Evolutionary conservation across 2,888 invertebrate genomes (phyloP).

Genomic region (Stenodema calcarata): DNA sequence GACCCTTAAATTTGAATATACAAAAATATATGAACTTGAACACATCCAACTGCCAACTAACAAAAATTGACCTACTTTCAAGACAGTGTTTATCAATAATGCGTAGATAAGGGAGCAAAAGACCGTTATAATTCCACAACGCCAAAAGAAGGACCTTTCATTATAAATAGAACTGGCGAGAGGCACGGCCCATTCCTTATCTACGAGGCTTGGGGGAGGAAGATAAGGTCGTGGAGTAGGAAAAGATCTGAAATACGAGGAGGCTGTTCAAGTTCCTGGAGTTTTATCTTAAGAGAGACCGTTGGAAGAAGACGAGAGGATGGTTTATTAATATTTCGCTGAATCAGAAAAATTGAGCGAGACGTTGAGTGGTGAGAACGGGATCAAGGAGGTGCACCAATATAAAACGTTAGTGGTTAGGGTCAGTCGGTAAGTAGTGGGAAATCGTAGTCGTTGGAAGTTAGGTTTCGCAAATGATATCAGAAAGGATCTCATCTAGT

Average conservation of each 20-base stretch:
- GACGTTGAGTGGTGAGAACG: no score
- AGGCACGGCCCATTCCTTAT: background rate
- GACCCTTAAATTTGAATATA: no score
- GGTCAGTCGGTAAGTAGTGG: no score
- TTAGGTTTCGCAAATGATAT: no score
- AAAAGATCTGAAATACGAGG: background rate
- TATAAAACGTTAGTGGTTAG: no score
- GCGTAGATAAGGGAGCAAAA: background rate
- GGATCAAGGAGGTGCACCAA: no score
- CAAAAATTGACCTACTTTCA: background rate
- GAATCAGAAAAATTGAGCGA: no score
- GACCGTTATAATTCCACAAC: background rate
- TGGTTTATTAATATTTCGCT: no score
- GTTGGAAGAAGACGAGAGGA: background rate
- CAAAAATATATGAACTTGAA: no score
- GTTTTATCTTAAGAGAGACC: background rate
- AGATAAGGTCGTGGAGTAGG: background rate
- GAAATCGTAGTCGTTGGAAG: no score
- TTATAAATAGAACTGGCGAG: background rate
- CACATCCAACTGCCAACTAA: background rate
- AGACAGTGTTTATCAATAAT: background rate
- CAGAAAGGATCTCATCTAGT: no score
- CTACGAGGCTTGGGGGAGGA: background rate
- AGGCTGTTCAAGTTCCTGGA: background rate
- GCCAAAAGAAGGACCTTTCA: background rate